phyloP scores from a whole-genome alignment of 2,113 vertebrate genomes.

The Sialia sialis region DNA sequence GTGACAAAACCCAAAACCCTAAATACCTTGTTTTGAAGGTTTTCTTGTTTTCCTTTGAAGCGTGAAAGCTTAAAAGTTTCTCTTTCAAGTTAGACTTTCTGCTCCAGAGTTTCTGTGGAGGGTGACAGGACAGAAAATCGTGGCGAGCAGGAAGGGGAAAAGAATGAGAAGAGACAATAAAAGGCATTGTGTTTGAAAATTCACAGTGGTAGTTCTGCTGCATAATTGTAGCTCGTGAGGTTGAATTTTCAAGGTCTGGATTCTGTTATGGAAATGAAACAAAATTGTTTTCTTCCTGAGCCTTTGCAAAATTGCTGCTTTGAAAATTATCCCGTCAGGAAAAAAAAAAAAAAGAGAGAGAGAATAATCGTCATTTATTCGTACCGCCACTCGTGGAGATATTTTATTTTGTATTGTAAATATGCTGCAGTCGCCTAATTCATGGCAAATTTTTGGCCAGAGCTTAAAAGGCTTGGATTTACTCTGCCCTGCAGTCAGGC shows the following conservation, averaged over 20 bases:
- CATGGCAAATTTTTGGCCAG: constrained; percentile 79
- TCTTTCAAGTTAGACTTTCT: background rate
- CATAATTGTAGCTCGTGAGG: constrained; percentile 48
- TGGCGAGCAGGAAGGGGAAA: background rate
- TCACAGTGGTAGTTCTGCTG: background rate
- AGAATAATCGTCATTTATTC: constrained; percentile 73
- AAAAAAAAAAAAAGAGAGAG: background rate
- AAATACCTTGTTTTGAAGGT: background rate
- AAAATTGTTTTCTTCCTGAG: constrained; percentile 94
- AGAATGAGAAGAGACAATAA: constrained; percentile 54
- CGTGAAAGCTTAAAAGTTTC: background rate
- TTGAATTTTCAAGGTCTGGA: constrained; percentile 73
- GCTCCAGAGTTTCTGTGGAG: background rate
- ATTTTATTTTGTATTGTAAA: constrained; percentile 66
- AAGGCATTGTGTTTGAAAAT: constrained; percentile 7
- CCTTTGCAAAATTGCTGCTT: constrained; percentile 71
- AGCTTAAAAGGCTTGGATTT: constrained; percentile 73
- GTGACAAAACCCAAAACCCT: rapidly evolving
- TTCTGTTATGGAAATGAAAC: constrained; percentile 89
- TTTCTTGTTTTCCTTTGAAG: background rate
- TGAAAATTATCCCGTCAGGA: constrained; percentile 81
- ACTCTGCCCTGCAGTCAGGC: constrained; percentile 67
- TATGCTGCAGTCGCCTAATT: constrained; percentile 71
- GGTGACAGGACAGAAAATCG: constrained; percentile 39
- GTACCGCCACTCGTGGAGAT: constrained; percentile 43